These are phyloP conservation scores for Tribolium freemani DNA, from an alignment of 2,888 invertebrate species.

Conservation along the genomic window DNA sequence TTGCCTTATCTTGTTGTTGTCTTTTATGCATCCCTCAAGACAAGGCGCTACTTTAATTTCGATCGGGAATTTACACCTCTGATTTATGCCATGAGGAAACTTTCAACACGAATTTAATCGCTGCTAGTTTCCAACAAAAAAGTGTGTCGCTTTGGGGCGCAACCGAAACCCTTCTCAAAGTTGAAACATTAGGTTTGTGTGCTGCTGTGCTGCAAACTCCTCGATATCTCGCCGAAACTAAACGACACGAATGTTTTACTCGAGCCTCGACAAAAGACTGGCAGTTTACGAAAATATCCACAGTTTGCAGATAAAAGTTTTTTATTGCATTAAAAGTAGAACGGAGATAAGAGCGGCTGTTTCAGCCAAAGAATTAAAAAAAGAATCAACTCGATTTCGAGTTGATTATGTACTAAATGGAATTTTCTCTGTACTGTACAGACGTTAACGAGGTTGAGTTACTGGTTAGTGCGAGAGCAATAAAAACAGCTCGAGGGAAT, in stretches of 20 bases:
- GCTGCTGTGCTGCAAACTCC: conserved; percentile 12
- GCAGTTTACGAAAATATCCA: conserved; percentile 29
- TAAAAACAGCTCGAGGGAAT: conserved; percentile 6
- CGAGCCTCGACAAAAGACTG: conserved; percentile 14
- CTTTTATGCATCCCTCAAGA: conserved; percentile 17
- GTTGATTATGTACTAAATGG: conserved; percentile 11
- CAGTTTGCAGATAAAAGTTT: conserved; percentile 24
- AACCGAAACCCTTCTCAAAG: conserved; percentile 7
- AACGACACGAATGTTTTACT: conserved; percentile 23
- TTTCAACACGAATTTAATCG: conserved; percentile 25
- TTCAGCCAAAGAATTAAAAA: conserved; percentile 12
- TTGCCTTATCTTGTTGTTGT: conserved; percentile 30
- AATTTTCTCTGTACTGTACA: not conserved
- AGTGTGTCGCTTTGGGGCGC: not conserved
- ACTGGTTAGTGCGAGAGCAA: not conserved
- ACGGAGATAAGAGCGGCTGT: conserved; percentile 15
- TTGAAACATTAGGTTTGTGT: conserved; percentile 25
- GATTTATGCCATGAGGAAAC: conserved; percentile 20
- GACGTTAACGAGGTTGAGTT: conserved; percentile 3
- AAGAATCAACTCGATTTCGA: conserved; percentile 18
- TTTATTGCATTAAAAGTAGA: conserved; percentile 30
- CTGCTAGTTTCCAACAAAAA: not conserved
- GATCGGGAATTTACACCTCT: conserved; percentile 6
- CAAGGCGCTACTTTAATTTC: conserved; percentile 7
- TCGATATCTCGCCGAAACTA: conserved; percentile 18